phyloP scores from a whole-genome alignment of 2,888 invertebrate species.

The Ganaspis brasiliensis region DNA sequence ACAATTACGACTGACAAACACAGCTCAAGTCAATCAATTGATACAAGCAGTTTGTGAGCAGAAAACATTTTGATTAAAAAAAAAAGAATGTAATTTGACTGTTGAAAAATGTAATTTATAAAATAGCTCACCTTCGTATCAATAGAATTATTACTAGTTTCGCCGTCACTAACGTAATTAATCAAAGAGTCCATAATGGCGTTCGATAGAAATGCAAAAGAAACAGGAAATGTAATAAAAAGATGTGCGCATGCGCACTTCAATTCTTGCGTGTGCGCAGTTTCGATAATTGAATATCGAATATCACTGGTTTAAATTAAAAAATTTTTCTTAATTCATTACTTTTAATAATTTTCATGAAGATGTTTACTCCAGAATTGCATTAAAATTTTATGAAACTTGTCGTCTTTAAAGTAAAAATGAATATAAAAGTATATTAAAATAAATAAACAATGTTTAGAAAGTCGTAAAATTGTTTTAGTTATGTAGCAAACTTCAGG shows the following conservation, averaged over 20 bases:
- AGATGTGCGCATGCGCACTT: background rate
- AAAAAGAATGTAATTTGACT: background rate
- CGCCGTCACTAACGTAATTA: slow-evolving; percentile 91
- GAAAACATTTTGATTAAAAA: background rate
- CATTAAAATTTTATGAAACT: too few relatives aligned
- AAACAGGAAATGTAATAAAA: background rate
- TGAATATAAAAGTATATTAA: too few relatives aligned
- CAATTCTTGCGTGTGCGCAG: background rate
- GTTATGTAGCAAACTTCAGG: too few relatives aligned
- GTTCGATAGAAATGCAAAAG: background rate
- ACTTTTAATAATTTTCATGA: background rate
- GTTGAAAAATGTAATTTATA: background rate
- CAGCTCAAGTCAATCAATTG: too few relatives aligned
- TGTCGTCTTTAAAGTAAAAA: too few relatives aligned
- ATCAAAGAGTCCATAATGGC: slow-evolving; percentile 87
- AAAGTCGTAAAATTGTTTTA: too few relatives aligned
- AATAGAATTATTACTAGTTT: slow-evolving; percentile 81
- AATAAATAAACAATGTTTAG: too few relatives aligned
- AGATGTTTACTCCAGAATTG: too few relatives aligned
- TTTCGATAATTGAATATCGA: slow-evolving; percentile 1
- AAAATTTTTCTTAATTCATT: background rate
- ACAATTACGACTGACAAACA: too few relatives aligned
- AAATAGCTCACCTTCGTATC: slow-evolving; percentile 72
- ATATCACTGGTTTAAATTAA: background rate
- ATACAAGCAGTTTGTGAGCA: background rate